Evolutionary conservation across 2,797 vertebrate genomes (phyloP), one percentile per base, ranked within the genome.

Genomic region (Cephalopachus bancanus): DNA sequence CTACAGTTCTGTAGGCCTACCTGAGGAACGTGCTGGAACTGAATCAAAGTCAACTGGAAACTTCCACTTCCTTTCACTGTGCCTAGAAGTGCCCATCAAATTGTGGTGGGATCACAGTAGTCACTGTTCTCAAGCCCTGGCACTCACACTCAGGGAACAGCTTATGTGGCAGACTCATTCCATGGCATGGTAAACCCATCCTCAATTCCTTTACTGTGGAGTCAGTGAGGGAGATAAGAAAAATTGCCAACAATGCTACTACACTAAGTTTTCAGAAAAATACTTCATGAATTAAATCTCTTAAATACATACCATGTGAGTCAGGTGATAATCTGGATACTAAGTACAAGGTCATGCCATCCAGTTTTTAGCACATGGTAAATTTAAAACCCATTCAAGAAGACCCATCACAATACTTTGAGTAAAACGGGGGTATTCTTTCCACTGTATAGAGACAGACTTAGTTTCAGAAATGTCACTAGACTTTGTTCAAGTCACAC

Each of bases 11-110:
- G n/a, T 0, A 3, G 96, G 96, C 6, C 0, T 78, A 91, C 83
- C 95, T 81, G 96, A 98, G 79, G 96, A 97, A 96, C 92, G 49
- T 0, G 0, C 71, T 20, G 95, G 91, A 85, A 85, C 53, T 7
- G 44, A 96, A 96, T 97, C 97, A 97, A 98, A 98, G 97, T 28
- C 92, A 60, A 7, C 62, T 16, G 33, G 96, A 96, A 83, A 71
- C 94, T 2, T n/a, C 93, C 86, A 94, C 95, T 89, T 89, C 97
- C 94, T 92, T 80, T 49, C 91, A 7, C 71, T 91, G 94, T 64
- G 83, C 81, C 95, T 97, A 91, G 78, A 97, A 97, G 93, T 55
- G 89, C 95, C 94, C 97, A 95, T 92, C 75, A 97, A 92, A 76
- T 88, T 97, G 67, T 10, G 83, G 60, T 37, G 51, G 97, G 94